Evolutionary conservation across 2,113 vertebrate genomes (phyloP).

Genomic region (Amazona guildingii): DNA sequence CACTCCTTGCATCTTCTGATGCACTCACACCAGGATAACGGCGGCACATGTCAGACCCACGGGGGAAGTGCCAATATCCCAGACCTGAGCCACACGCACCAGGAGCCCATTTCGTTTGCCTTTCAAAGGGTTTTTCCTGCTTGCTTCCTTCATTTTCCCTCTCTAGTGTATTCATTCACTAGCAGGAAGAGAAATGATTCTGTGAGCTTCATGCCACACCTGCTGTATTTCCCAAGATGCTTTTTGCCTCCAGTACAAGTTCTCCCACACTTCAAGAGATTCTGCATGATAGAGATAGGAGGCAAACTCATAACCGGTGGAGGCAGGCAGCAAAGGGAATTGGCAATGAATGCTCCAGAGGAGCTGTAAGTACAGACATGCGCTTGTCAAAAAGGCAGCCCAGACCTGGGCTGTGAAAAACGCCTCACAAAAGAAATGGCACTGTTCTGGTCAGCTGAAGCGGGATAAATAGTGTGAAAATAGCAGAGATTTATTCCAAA

Average conservation of each 20-base stretch:
- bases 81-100: neutral
- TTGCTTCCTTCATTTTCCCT: neutral
- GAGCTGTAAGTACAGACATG: neutral
- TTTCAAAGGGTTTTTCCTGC: neutral
- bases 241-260: neutral
- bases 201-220: neutral
- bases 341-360: neutral
- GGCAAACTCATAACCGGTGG: neutral
- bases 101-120: fast-evolving
- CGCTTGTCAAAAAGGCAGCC: neutral
- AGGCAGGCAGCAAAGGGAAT: neutral
- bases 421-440: neutral
- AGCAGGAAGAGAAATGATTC: neutral
- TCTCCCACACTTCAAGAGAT: neutral
- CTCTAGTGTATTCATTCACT: neutral
- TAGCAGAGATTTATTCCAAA: neutral
- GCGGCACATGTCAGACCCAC: fast-evolving
- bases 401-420: neutral
- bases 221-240: neutral
- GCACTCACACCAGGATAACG: neutral
- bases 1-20: fast-evolving
- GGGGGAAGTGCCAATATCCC: fast-evolving
- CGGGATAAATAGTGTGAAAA: neutral
- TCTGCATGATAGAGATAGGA: neutral
- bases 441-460: neutral